Percentiles rank a stretch among this genome's conserved stretches.
phyloP scores from a whole-genome alignment of 2,888 invertebrate species.

The Drosophila eohydei region DNA sequence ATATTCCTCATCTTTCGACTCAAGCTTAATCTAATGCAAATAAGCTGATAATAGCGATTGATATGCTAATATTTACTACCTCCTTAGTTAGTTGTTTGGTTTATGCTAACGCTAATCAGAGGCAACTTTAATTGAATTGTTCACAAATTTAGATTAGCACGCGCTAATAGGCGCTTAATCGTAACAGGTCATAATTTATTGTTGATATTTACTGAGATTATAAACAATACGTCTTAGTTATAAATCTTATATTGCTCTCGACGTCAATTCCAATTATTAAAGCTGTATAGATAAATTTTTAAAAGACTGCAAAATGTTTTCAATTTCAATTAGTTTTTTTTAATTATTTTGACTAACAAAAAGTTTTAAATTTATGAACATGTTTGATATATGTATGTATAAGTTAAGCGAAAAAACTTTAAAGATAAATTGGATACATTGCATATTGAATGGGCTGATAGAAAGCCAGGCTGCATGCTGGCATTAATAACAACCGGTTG shows the following conservation, averaged over 20 bases:
- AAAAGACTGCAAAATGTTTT: neutral
- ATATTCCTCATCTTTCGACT: neutral
- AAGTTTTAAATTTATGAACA: neutral
- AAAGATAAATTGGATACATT: neutral
- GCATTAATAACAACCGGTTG: neutral
- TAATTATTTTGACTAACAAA: too few species aligned
- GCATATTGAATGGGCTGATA: constrained; percentile 1
- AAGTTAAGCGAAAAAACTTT: neutral
- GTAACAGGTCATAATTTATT: constrained; percentile 10
- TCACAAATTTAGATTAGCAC: constrained; percentile 25
- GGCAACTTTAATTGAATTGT: constrained; percentile 20
- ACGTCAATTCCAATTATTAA: neutral
- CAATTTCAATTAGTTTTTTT: neutral
- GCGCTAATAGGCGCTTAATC: constrained; percentile 41
- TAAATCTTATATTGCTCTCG: constrained; percentile 30
- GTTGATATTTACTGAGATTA: neutral
- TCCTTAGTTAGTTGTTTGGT: constrained; percentile 1
- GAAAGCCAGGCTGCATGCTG: constrained; percentile 2
- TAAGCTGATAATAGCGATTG: neutral
- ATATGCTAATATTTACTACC: constrained; percentile 2
- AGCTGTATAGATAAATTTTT: constrained; percentile 18
- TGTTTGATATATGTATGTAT: neutral
- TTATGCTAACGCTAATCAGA: constrained; percentile 20
- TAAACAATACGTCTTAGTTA: neutral
- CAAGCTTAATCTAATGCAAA: neutral